A percentile compares a stretch with the other conserved stretches of the same genome.
These are phyloP conservation scores for Hydrozoanthus gracilis DNA, from an alignment of 92 coral and sea anemone species.

Conservation along the genomic window DNA sequence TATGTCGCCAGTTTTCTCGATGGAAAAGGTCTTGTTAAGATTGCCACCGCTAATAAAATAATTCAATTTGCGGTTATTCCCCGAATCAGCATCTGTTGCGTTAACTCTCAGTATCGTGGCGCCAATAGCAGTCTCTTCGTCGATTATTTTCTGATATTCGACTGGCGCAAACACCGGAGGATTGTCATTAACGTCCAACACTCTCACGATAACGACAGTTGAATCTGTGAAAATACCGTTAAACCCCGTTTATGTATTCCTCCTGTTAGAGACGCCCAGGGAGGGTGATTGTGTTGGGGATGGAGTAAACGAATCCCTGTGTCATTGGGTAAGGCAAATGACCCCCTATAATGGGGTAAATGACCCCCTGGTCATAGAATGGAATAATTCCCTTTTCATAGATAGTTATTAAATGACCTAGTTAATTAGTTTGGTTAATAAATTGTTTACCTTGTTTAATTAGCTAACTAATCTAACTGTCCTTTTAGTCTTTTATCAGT, in stretches of 20 bases:
- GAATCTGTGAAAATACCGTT: slow-evolving; percentile 59
- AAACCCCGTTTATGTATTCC: background rate
- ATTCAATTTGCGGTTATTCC: slow-evolving; percentile 58
- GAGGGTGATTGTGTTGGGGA: too few relatives aligned
- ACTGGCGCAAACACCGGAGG: slow-evolving; percentile 69
- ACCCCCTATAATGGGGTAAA: too few relatives aligned
- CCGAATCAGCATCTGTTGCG: slow-evolving; percentile 79
- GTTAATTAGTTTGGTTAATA: too few relatives aligned
- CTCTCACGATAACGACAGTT: slow-evolving; percentile 60
- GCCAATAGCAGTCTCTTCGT: slow-evolving; percentile 77
- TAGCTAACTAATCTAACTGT: background rate
- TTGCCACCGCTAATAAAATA: slow-evolving; percentile 63
- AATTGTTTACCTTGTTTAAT: too few relatives aligned
- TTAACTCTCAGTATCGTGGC: slow-evolving; percentile 76
- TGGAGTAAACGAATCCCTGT: too few relatives aligned
- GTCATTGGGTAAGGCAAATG: too few relatives aligned
- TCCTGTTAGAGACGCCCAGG: too few relatives aligned
- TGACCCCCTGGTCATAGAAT: too few relatives aligned
- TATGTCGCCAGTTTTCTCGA: slow-evolving; percentile 62
- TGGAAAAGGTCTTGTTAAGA: slow-evolving; percentile 66
- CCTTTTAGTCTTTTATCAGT: background rate
- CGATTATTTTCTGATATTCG: slow-evolving; percentile 67
- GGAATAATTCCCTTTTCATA: too few relatives aligned
- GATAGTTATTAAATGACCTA: too few relatives aligned
- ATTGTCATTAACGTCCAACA: slow-evolving; percentile 79